phyloP scores from a whole-genome alignment of 1,140 invertebrate genomes.

The Dinoponera quadriceps region DNA sequence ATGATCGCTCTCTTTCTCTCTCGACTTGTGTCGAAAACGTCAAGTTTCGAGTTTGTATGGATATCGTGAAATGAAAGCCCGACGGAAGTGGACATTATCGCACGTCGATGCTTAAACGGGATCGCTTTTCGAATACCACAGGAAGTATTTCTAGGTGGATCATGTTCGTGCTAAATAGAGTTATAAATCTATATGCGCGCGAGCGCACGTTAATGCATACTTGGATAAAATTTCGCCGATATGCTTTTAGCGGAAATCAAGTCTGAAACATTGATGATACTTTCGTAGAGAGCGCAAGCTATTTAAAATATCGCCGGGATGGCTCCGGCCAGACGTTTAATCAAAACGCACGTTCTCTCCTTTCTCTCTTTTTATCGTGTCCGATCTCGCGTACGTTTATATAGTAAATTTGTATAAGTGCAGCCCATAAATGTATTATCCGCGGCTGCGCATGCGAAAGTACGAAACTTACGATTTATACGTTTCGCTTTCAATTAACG shows the following conservation, averaged over 20 bases:
- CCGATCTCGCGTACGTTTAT: background rate
- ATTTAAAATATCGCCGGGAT: slow-evolving; percentile 23
- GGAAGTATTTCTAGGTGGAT: too few relatives aligned
- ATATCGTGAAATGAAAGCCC: too few relatives aligned
- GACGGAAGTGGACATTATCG: too few relatives aligned
- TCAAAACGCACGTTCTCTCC: too few relatives aligned
- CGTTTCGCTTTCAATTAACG: slow-evolving; percentile 33
- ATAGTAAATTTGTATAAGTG: background rate
- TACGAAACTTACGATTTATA: background rate
- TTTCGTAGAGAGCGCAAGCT: background rate
- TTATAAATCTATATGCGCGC: background rate
- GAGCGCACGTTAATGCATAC: background rate
- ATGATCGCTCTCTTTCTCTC: too few relatives aligned
- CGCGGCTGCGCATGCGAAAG: background rate
- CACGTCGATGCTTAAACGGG: too few relatives aligned
- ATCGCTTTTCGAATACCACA: too few relatives aligned
- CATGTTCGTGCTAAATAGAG: background rate
- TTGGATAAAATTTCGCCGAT: background rate
- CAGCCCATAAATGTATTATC: slow-evolving; percentile 24
- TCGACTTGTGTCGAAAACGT: too few relatives aligned
- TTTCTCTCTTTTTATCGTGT: background rate
- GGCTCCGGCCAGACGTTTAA: background rate
- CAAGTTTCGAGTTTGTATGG: too few relatives aligned
- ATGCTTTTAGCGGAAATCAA: background rate
- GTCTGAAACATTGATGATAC: background rate